phyloP scores from a whole-genome alignment of 2,888 invertebrate genomes.

The Brachyptera putata region DNA sequence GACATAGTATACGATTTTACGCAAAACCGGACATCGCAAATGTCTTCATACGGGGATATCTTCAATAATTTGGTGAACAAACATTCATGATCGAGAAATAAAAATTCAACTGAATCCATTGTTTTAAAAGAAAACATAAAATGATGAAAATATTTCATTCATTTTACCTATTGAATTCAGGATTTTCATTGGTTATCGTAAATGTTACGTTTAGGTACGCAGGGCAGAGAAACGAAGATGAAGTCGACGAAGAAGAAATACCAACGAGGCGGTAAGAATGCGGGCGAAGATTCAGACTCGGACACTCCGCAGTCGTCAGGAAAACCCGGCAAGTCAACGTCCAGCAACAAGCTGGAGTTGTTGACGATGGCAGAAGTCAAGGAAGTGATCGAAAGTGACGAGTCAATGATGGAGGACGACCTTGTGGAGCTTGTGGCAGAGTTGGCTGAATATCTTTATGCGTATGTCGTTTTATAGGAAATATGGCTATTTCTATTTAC shows the following conservation, averaged over 20 bases:
- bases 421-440: conserved; percentile 64
- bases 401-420: conserved; percentile 55
- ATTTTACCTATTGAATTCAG: too few species aligned
- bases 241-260: conserved; percentile 78
- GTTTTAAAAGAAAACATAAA: too few species aligned
- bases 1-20: too few species aligned
- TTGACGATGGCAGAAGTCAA: conserved; percentile 64
- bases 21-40: too few species aligned
- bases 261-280: conserved; percentile 50
- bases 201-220: neutral
- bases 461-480: conserved; percentile 45
- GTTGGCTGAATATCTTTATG: conserved; percentile 65
- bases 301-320: conserved; percentile 40
- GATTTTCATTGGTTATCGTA: too few species aligned
- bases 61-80: too few species aligned
- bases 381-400: conserved; percentile 52
- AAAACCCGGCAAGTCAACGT: neutral
- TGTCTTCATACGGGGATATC: too few species aligned
- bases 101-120: too few species aligned
- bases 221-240: conserved; percentile 89
- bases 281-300: conserved; percentile 62
- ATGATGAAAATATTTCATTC: too few species aligned
- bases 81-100: too few species aligned
- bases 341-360: conserved; percentile 56
- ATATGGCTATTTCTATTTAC: too few species aligned